A percentile compares a stretch with the other conserved stretches of the same genome.
These are phyloP conservation scores for Drosophila equinoxialis DNA, from an alignment of 1,140 invertebrate genomes.

Conservation along the genomic window DNA sequence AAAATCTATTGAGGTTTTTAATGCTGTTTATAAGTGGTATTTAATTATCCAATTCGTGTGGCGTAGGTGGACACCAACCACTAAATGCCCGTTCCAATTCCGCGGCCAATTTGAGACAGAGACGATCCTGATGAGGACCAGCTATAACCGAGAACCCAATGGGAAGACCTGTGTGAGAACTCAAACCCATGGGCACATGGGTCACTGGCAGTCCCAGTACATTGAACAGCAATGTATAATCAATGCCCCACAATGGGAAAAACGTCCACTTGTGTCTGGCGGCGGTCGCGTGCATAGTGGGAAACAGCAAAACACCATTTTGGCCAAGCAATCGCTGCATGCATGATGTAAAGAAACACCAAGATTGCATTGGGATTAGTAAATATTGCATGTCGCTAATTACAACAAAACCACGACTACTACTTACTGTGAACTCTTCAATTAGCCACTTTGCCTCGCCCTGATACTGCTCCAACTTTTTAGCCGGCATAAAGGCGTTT, in stretches of 20 bases:
- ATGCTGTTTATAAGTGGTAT: no score
- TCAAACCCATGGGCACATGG: constrained; percentile 88
- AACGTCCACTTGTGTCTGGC: constrained; percentile 86
- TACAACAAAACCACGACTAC: background rate
- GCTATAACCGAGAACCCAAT: constrained; percentile 89
- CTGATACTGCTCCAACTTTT: constrained; percentile 43
- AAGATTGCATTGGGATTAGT: background rate
- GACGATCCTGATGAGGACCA: constrained; percentile 87
- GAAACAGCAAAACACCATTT: constrained; percentile 90
- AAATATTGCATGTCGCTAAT: constrained; percentile 1
- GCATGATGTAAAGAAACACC: background rate
- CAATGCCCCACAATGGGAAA: constrained; percentile 85
- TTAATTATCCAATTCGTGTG: constrained; percentile 28
- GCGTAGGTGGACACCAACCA: constrained; percentile 87
- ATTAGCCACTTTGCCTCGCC: constrained; percentile 34
- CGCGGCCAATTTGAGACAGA: constrained; percentile 89
- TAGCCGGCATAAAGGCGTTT: constrained; percentile 57
- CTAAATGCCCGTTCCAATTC: constrained; percentile 92
- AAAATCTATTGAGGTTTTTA: no score
- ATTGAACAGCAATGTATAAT: constrained; percentile 90
- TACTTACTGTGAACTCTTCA: constrained; percentile 61
- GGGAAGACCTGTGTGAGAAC: constrained; percentile 86
- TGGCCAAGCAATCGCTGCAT: constrained; percentile 85
- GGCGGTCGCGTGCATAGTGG: constrained; percentile 87
- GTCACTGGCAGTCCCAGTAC: constrained; percentile 89